A percentile compares a stretch with the other conserved stretches of the same genome.
phyloP scores from a whole-genome alignment of 2,888 invertebrate genomes.

The Rutpela maculata region DNA sequence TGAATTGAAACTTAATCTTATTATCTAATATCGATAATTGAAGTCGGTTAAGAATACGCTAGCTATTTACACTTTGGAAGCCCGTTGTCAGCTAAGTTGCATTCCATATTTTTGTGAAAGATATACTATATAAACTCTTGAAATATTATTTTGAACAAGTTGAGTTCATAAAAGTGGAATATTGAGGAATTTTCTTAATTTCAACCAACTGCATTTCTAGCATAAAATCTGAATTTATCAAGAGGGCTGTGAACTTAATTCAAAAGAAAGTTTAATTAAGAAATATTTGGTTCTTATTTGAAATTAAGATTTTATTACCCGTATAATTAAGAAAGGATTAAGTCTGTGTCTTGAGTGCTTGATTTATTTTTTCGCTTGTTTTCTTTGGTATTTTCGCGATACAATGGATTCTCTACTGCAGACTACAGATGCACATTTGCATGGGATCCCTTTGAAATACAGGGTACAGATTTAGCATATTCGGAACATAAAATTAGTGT shows the following conservation, averaged over 20 bases:
- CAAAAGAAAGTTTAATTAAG: conserved; percentile 1
- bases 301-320: conserved; percentile 20
- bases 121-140: no score
- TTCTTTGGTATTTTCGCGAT: not conserved
- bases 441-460: no score
- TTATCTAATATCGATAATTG: no score
- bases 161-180: no score
- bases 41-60: no score
- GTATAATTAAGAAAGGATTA: conserved; percentile 25
- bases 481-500: no score
- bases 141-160: no score
- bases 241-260: not conserved
- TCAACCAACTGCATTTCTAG: not conserved
- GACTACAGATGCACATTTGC: not conserved
- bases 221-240: not conserved
- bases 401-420: not conserved
- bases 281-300: conserved; percentile 17
- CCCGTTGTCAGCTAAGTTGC: no score
- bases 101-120: no score
- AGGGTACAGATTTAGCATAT: no score
- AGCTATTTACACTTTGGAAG: no score
- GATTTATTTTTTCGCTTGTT: not conserved
- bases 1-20: no score
- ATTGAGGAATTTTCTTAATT: not conserved
- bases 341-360: not conserved